These are phyloP conservation scores for Mesitornis unicolor DNA, from an alignment of 2,113 vertebrate genomes.

Conservation along the genomic window DNA sequence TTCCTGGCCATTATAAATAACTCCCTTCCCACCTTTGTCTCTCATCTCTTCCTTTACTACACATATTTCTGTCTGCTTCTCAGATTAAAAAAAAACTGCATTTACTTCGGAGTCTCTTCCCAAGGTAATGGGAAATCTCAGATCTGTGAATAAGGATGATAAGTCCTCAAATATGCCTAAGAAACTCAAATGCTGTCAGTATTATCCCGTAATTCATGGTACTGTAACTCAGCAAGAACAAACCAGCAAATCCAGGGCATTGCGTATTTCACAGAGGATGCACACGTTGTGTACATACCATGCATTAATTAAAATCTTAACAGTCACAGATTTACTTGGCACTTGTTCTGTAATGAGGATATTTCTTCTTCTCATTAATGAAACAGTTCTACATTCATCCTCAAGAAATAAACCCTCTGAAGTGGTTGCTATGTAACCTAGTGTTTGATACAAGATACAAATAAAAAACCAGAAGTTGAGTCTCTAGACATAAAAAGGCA, in stretches of 20 bases:
- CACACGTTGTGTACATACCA: neutral
- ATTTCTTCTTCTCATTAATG: neutral
- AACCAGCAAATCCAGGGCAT: neutral
- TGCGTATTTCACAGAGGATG: rapidly evolving
- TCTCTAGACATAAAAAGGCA: neutral
- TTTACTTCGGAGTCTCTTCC: neutral
- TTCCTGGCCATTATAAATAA: neutral
- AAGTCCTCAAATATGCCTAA: neutral
- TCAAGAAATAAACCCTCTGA: neutral
- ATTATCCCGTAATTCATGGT: neutral
- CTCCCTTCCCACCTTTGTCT: neutral
- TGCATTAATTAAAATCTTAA: neutral
- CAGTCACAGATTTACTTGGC: neutral
- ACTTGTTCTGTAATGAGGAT: neutral
- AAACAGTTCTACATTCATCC: neutral
- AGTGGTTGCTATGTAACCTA: neutral
- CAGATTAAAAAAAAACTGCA: neutral
- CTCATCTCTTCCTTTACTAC: neutral
- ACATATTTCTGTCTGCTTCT: neutral
- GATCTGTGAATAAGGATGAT: rapidly evolving
- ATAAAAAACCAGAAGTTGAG: neutral
- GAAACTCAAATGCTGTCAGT: neutral
- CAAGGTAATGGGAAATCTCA: neutral
- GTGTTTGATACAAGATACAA: neutral
- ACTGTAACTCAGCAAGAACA: neutral